Evolutionary conservation across 2,888 invertebrate species (phyloP).

Genomic region (Melinaea marsaeus): DNA sequence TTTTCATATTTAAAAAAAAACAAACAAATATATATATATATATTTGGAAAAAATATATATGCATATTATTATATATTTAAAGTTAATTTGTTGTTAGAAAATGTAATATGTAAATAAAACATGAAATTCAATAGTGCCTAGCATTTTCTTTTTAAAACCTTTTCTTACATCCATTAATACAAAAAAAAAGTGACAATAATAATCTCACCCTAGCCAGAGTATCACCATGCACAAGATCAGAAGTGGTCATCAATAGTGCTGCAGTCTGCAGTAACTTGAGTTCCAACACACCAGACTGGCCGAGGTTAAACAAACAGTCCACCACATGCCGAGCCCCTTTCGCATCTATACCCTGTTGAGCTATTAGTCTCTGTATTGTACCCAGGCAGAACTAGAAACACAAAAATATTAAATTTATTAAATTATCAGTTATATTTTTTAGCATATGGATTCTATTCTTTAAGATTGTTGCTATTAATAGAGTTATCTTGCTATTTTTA

Average conservation of each 20-base stretch:
- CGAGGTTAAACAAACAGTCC: conserved; percentile 94
- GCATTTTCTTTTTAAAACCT: not conserved
- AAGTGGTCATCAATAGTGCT: conserved; percentile 95
- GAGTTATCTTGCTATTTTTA: too few relatives aligned
- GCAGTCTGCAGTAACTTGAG: conserved; percentile 97
- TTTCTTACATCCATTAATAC: not conserved
- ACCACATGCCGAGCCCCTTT: conserved; percentile 96
- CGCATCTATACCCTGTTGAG: conserved; percentile 91
- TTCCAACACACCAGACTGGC: conserved; percentile 96
- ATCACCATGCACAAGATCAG: conserved; percentile 95
- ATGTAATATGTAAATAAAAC: too few relatives aligned
- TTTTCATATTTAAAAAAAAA: too few relatives aligned
- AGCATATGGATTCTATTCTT: too few relatives aligned
- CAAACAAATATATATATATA: too few relatives aligned
- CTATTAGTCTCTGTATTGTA: conserved; percentile 95
- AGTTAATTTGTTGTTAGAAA: too few relatives aligned
- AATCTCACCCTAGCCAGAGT: conserved; percentile 90
- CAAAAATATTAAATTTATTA: not conserved
- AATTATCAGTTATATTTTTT: too few relatives aligned
- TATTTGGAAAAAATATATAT: too few relatives aligned
- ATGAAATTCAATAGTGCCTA: too few relatives aligned
- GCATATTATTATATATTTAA: too few relatives aligned
- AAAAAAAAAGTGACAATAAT: not conserved
- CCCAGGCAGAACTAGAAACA: conserved; percentile 89
- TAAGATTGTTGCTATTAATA: too few relatives aligned